Evolutionary conservation across 2,888 invertebrate genomes (phyloP).

Genomic region (Papilio protenor): DNA sequence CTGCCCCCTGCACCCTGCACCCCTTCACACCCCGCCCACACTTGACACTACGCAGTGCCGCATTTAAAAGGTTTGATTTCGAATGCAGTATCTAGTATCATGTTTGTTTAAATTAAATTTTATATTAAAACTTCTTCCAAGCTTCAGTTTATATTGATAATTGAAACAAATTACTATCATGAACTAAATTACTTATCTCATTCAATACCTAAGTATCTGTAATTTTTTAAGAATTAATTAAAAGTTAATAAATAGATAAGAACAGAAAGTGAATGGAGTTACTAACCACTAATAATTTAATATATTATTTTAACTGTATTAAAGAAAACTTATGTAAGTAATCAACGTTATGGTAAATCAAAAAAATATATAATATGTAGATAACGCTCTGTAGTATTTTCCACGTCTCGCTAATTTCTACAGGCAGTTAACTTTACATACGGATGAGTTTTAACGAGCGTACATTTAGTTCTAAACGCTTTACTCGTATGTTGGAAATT

Average conservation of each 20-base stretch:
- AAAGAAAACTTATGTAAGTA: too few species aligned
- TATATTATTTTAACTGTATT: too few species aligned
- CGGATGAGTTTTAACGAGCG: conserved; percentile 29
- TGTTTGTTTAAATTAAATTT: background rate
- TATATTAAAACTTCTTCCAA: background rate
- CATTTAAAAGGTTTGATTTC: conserved; percentile 32
- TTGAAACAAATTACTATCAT: background rate
- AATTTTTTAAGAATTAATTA: too few species aligned
- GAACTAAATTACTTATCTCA: too few species aligned
- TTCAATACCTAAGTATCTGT: background rate
- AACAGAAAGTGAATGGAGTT: background rate
- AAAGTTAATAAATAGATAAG: too few species aligned
- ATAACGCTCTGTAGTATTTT: background rate
- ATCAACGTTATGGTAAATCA: too few species aligned
- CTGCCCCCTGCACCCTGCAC: conserved; percentile 35
- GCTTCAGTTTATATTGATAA: background rate
- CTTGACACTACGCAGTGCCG: conserved; percentile 22
- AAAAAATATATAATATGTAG: background rate
- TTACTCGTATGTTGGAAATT: conserved; percentile 23
- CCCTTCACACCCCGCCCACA: conserved; percentile 10
- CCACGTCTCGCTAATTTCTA: conserved; percentile 20
- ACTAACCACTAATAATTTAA: background rate
- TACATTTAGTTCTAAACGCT: conserved; percentile 25
- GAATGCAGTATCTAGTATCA: conserved; percentile 15
- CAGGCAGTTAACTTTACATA: conserved; percentile 20